Base-by-base conservation (phyloP, 2,113 vertebrate species). In the Myotis brandtii region DNA sequence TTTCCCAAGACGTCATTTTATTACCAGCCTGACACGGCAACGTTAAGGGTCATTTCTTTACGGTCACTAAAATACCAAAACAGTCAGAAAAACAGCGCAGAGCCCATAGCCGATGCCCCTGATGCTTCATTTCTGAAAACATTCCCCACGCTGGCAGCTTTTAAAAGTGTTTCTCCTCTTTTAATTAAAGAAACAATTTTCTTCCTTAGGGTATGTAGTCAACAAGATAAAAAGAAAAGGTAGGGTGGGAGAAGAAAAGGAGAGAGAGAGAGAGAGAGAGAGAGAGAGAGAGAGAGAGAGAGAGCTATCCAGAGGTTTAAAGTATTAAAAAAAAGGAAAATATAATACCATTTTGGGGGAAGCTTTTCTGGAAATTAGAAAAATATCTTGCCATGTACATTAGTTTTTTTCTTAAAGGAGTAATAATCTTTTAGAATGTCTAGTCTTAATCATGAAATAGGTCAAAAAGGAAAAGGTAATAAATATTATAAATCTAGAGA, bases 31-130 rank as follows among this genome's bases (percentile, higher is more conserved):
- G 97, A 98, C 98, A 97, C 40, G 88, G n/a, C 97, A 97, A 98
- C 98, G 98, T 98, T 97, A 98, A 98, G 98, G 97, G 98, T 98
- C 97, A 98, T 98, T 98, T 98, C 97, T 98, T 97, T 93, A 77
- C 93, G 97, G 96, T 97, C 95, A 97, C 96, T 96, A 96, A 98
- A 98, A 98, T 97, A 98, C 96, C 95, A 96, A 97, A 98, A 97
- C 52, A 98, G 97, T 95, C 75, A 13, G 87, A 88, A 98, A 98
- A 97, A 92, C 46, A 95, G 93, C 9, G 2, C 56, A 91, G 69
- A 96, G 92, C 95, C 91, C 95, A 25, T 96, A 95, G 88, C 13
- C 92, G 97, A 96, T 93, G 43, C 73, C 69, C 94, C 81, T 86
- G 86, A 96, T 96, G 75, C 76, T 94, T 97, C 95, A 89, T 62